Evolutionary conservation across 2,113 vertebrate species (phyloP).

Genomic region (Phocoena sinus): DNA sequence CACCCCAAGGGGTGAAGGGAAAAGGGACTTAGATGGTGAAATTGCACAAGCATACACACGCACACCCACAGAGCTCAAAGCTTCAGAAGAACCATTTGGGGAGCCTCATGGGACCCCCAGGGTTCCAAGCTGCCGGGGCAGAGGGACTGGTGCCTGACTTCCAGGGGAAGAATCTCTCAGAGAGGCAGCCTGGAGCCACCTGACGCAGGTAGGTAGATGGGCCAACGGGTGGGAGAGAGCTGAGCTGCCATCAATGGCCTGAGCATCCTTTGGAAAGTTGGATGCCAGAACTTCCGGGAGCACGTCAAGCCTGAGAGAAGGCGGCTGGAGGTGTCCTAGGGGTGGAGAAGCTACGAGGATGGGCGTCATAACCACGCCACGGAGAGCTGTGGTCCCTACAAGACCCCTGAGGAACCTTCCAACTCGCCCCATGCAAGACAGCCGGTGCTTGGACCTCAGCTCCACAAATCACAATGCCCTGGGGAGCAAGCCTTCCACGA

Average conservation of each 20-base stretch:
- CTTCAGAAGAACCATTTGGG: not conserved
- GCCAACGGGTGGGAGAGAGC: not conserved
- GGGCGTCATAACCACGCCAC: not conserved
- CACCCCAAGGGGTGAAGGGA: not conserved
- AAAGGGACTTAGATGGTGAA: not conserved
- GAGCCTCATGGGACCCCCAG: not conserved
- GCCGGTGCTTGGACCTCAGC: not conserved
- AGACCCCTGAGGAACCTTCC: no score
- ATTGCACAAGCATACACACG: not conserved
- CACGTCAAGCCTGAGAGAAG: not conserved
- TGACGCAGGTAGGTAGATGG: not conserved
- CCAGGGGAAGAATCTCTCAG: not conserved
- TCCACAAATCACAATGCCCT: not conserved
- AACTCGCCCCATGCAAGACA: accelerated
- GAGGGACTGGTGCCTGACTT: not conserved
- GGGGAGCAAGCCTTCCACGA: accelerated
- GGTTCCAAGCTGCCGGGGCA: accelerated
- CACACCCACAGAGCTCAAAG: not conserved
- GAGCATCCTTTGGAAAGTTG: not conserved
- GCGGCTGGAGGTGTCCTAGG: not conserved
- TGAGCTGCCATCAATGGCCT: not conserved
- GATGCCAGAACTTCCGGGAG: not conserved
- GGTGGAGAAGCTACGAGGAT: not conserved
- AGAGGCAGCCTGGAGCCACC: not conserved
- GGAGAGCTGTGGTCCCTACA: not conserved